Percentiles rank a stretch among this genome's conserved stretches.
These are phyloP conservation scores for Naja naja DNA, from an alignment of 2,113 vertebrate genomes.

Conservation along the genomic window DNA sequence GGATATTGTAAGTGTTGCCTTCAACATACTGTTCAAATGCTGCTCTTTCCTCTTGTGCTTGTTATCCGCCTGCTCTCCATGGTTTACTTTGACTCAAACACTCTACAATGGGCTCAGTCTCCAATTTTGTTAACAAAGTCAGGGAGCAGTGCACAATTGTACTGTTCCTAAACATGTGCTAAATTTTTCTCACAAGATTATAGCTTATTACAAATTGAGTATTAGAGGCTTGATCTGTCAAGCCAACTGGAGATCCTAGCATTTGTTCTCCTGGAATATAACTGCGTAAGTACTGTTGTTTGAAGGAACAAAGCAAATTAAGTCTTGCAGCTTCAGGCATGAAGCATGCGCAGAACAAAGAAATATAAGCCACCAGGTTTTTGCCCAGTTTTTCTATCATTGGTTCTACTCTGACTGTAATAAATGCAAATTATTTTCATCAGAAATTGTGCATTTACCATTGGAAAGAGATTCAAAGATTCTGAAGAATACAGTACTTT, in stretches of 20 bases:
- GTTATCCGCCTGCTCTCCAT: background rate
- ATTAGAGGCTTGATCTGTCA: background rate
- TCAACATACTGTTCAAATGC: background rate
- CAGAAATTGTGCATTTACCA: background rate
- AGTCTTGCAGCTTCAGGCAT: background rate
- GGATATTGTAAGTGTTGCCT: slow-evolving; percentile 87
- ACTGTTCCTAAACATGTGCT: background rate
- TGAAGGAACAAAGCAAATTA: background rate
- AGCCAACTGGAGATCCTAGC: background rate
- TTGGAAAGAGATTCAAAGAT: background rate
- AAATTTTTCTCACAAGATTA: background rate
- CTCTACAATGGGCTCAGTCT: no score
- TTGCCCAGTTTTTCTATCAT: background rate
- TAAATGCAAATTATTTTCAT: background rate
- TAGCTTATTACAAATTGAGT: background rate
- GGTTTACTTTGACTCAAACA: background rate
- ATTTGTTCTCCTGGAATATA: background rate
- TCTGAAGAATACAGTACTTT: background rate
- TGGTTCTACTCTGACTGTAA: background rate
- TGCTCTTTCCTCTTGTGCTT: background rate
- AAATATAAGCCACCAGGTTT: background rate
- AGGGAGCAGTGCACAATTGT: rapidly evolving
- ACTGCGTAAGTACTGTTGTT: background rate
- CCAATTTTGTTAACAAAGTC: background rate
- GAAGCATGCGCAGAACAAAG: background rate